These are phyloP conservation scores for Poicephalus gulielmi DNA, from an alignment of 2,113 vertebrate species.

Conservation along the genomic window DNA sequence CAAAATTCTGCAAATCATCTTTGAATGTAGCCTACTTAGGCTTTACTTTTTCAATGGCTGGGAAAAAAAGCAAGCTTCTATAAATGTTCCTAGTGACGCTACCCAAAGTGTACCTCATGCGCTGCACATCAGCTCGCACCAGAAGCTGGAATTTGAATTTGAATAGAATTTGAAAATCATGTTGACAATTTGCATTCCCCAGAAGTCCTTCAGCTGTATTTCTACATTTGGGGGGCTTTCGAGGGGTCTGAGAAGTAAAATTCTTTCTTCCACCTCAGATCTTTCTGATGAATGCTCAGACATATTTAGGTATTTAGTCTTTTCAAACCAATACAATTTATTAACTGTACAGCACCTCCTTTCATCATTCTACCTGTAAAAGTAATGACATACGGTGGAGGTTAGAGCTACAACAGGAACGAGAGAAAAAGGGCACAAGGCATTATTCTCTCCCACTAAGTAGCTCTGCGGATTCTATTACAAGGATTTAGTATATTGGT, in stretches of 20 bases:
- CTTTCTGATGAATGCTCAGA: not conserved
- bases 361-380: slow-evolving; percentile 11
- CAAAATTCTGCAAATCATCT: slow-evolving; percentile 39
- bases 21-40: not conserved
- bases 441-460: slow-evolving; percentile 15
- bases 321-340: not conserved
- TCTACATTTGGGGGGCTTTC: slow-evolving; percentile 12
- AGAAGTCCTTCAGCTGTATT: slow-evolving; percentile 28
- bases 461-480: slow-evolving; percentile 17
- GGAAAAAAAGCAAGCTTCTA: slow-evolving; percentile 16
- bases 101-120: slow-evolving; percentile 29
- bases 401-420: slow-evolving; percentile 9
- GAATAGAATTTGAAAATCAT: slow-evolving; percentile 52
- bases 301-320: slow-evolving; percentile 29
- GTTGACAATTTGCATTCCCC: slow-evolving; percentile 44
- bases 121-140: slow-evolving; percentile 5
- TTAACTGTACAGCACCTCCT: not conserved
- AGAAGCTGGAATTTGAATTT: slow-evolving; percentile 57
- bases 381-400: not conserved
- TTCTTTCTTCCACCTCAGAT: not conserved
- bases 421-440: not conserved
- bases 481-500: slow-evolving; percentile 25
- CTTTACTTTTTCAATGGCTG: slow-evolving; percentile 30
- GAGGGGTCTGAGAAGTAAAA: slow-evolving; percentile 25
- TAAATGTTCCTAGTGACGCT: slow-evolving; percentile 42